Conservation (phyloP, 2,113 vertebrate species). For the Ardeotis arabs region DNA sequence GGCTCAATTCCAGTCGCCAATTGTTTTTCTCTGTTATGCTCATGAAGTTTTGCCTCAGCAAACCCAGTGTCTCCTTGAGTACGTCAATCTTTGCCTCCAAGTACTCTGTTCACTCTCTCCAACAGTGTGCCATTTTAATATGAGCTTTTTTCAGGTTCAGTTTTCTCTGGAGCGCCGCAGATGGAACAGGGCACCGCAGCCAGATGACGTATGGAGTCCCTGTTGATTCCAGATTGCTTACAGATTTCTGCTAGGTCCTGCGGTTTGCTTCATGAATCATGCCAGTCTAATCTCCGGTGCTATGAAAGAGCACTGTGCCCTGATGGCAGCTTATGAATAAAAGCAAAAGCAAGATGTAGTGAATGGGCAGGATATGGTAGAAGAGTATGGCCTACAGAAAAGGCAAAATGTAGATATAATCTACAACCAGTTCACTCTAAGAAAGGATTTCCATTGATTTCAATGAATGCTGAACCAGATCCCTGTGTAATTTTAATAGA, state of each 20-base stretch:
- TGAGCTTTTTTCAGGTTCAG: background rate
- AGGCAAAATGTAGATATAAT: background rate
- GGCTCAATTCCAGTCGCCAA: background rate
- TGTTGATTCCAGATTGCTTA: conserved; percentile 19
- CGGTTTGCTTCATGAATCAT: background rate
- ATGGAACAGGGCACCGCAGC: background rate
- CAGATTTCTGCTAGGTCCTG: conserved; percentile 18
- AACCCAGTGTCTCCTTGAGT: background rate
- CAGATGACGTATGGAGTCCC: background rate
- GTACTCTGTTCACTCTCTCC: background rate
- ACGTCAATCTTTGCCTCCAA: background rate
- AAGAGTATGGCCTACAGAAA: background rate
- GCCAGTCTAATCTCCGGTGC: background rate
- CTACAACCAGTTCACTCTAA: background rate
- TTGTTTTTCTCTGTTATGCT: background rate
- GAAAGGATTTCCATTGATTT: background rate
- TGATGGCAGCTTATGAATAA: background rate
- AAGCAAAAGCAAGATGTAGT: background rate
- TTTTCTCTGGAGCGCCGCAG: background rate
- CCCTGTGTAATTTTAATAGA: background rate
- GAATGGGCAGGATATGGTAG: background rate
- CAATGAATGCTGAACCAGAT: background rate
- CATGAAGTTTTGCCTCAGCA: background rate
- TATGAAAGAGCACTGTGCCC: background rate
- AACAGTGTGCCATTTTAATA: background rate